Percentiles rank a stretch among this genome's conserved stretches.
Conservation (phyloP, 2,113 vertebrate genomes). For the Hemicordylus capensis region DNA sequence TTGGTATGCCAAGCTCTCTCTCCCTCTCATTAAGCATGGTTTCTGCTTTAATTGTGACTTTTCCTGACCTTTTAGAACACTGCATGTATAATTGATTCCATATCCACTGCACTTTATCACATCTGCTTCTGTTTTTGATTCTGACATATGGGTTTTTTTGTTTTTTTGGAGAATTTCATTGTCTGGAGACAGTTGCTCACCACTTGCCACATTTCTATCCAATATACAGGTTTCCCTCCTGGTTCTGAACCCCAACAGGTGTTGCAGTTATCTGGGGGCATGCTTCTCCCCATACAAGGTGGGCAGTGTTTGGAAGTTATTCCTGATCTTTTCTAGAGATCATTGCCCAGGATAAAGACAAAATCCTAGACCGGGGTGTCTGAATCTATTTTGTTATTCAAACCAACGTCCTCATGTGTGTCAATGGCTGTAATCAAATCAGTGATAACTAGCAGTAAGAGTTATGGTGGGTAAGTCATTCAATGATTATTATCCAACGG, state of each 20-base stretch:
- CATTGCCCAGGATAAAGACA: not conserved
- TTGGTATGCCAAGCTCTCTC: not conserved
- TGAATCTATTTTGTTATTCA: not conserved
- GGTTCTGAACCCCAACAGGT: not conserved
- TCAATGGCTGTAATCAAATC: too few relatives aligned
- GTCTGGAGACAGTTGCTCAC: not conserved
- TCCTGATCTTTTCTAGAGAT: not conserved
- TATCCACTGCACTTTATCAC: constrained; percentile 45
- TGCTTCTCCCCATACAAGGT: not conserved
- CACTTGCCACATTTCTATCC: not conserved
- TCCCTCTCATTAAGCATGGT: not conserved
- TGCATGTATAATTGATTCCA: constrained; percentile 42
- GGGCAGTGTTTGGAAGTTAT: not conserved
- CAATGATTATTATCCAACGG: too few relatives aligned
- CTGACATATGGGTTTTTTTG: constrained; percentile 59
- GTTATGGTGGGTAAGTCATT: too few relatives aligned
- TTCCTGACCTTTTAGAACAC: constrained; percentile 60
- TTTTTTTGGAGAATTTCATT: not conserved
- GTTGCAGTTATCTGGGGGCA: not conserved
- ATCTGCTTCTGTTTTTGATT: constrained; percentile 46
- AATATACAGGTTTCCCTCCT: not conserved
- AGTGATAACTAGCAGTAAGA: too few relatives aligned
- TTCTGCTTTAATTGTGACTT: constrained; percentile 56
- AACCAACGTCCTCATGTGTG: not conserved
- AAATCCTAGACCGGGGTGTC: too few relatives aligned